Base-by-base conservation (phyloP, 2,888 invertebrate species). In the Ypsolopha scabrella region DNA sequence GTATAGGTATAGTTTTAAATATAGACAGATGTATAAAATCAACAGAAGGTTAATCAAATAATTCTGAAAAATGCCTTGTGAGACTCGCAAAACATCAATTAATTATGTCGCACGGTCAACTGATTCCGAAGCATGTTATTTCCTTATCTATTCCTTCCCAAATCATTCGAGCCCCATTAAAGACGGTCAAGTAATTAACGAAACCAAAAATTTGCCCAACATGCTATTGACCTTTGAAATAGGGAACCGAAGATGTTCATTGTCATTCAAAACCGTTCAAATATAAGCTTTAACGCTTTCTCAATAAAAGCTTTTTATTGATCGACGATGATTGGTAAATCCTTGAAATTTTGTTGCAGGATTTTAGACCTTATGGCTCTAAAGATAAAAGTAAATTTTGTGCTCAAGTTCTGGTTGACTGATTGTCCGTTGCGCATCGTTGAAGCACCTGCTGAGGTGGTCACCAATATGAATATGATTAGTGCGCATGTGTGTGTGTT, bases 391-490 rank as follows among this genome's bases (percentile, higher is more conserved):
- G 60, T 59, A 6, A 13, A 43, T 52, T 47, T 59, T 54, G 6
- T 34, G 7, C 43, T 51, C 50, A 10, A 41, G 68, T 67, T 67
- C 59, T 65, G 76, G 65, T 62, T 80, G 71, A 82, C 71, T 74
- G 79, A 70, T 67, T 51, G 68, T 56, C 73, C 73, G 82, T 79
- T 72, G 72, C 70, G 78, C 67, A 69, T 68, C 68, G 75, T 62
- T 65, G 72, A 64, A 47, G 58, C 80, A 80, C 80, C 80, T 80
- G 80, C 73, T 72, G 57, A 74, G 78, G 74, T 75, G 77, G 78
- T 75, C 80, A 80, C 79, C 79, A 78, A 81, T 82, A 82, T 69
- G 72, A 81, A 73, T 69, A 80, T 80, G 81, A 85, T 85, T 82
- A 82, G 73, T 75, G 74, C 67, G 72, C 38, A 43, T 44, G 37